Conservation (phyloP, 2,888 invertebrate species). For the Oscheius sp. region DNA sequence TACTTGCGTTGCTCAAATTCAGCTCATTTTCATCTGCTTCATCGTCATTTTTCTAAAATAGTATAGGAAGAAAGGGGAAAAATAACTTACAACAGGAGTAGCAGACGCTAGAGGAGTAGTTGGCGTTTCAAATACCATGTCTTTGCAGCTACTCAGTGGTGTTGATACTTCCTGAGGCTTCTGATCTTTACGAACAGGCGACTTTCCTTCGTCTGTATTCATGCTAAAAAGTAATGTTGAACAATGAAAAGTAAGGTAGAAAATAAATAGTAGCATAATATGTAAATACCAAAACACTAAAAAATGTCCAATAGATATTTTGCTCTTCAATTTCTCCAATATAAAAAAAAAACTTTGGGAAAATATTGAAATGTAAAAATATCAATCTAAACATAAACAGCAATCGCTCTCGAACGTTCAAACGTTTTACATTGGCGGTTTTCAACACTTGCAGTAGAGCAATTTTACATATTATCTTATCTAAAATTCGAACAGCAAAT, state of each 20-base stretch:
- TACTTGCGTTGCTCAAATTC: conserved; percentile 20
- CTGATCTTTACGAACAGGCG: conserved; percentile 1
- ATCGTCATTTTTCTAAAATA: conserved; percentile 1
- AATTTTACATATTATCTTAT: too few species aligned
- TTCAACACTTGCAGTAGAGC: too few species aligned
- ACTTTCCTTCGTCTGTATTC: conserved; percentile 2
- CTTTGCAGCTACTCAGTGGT: conserved; percentile 3
- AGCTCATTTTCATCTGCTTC: conserved; percentile 23
- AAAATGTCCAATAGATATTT: neutral
- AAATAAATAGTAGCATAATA: neutral
- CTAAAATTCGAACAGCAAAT: too few species aligned
- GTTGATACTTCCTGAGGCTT: neutral
- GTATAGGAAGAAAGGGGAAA: neutral
- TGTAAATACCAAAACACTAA: neutral
- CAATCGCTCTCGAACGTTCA: too few species aligned
- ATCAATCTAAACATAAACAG: too few species aligned
- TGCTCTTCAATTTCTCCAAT: neutral
- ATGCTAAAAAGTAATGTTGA: neutral
- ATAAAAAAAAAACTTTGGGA: neutral
- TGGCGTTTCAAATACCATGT: conserved; percentile 15
- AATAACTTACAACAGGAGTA: neutral
- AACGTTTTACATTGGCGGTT: too few species aligned
- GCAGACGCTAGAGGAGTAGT: conserved; percentile 1
- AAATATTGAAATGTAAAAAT: neutral
- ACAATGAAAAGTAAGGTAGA: neutral